Conservation (phyloP, 2,888 invertebrate genomes). For the Ormyrus thymus region DNA sequence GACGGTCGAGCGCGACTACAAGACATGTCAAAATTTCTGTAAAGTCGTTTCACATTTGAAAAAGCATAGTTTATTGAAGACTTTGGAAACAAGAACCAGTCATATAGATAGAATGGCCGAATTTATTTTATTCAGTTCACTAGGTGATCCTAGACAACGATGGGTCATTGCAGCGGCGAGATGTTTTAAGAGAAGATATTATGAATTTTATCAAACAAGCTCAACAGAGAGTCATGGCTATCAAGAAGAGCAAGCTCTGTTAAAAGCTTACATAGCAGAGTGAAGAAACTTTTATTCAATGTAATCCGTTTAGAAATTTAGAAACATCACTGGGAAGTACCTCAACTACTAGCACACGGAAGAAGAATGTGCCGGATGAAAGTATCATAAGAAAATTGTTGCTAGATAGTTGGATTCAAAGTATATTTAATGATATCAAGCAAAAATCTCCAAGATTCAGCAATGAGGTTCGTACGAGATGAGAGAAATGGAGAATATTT, state of each 20-base stretch:
- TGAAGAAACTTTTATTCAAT: conserved; percentile 99
- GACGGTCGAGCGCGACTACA: conserved; percentile 39
- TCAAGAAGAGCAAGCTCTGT: conserved; percentile 94
- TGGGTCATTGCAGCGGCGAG: conserved; percentile 90
- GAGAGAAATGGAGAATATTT: conserved; percentile 99
- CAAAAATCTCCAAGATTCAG: conserved; percentile 93
- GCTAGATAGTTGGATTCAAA: conserved; percentile 99
- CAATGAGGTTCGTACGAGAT: conserved; percentile 97
- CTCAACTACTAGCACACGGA: conserved; percentile 71
- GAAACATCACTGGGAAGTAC: conserved; percentile 90
- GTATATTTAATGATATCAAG: conserved; percentile 96
- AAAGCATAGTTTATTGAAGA: conserved; percentile 96
- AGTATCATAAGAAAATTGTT: conserved; percentile 96
- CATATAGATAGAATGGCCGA: conserved; percentile 97
- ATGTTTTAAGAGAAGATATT: conserved; percentile 93
- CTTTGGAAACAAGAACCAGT: conserved; percentile 95
- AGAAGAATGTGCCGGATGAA: conserved; percentile 81
- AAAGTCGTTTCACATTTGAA: conserved; percentile 84
- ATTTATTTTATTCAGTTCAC: conserved; percentile 96
- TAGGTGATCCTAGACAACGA: conserved; percentile 96
- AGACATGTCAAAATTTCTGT: conserved; percentile 71
- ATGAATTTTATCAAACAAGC: conserved; percentile 96
- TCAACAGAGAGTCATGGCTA: conserved; percentile 90
- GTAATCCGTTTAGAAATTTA: conserved; percentile 95
- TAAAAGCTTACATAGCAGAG: conserved; percentile 97